These are phyloP conservation scores for Drosophila kanapiae DNA, from an alignment of 1,140 invertebrate species.

Conservation along the genomic window DNA sequence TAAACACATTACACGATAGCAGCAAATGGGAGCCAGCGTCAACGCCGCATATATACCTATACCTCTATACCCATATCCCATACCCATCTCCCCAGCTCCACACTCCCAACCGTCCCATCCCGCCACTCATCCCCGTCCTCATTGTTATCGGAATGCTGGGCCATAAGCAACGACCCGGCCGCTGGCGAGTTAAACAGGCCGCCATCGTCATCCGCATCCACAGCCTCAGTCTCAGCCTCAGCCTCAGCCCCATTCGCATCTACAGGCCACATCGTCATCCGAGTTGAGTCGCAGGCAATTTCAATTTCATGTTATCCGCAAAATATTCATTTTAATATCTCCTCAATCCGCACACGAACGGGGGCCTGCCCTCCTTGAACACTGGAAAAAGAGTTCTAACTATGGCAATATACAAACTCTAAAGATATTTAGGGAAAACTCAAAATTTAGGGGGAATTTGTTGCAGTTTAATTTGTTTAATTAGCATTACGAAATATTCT, in stretches of 20 bases:
- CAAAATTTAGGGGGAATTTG: background rate
- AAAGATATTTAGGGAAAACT: background rate
- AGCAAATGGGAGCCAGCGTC: conserved; percentile 74
- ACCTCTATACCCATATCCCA: background rate
- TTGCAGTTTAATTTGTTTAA: background rate
- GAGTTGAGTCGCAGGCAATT: conserved; percentile 71
- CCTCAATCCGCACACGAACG: conserved; percentile 68
- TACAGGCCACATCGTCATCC: conserved; percentile 31
- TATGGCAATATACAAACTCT: background rate
- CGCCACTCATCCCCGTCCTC: conserved; percentile 44
- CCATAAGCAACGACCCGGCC: conserved; percentile 63
- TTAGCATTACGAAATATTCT: too few relatives aligned
- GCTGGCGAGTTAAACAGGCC: conserved; percentile 52
- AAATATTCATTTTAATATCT: conserved; percentile 85
- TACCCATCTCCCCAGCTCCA: conserved; percentile 6
- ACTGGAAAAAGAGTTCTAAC: conserved; percentile 17
- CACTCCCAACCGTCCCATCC: background rate
- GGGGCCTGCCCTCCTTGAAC: background rate
- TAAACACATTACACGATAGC: conserved; percentile 83
- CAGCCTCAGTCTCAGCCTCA: background rate
- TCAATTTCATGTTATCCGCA: conserved; percentile 84
- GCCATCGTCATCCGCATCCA: conserved; percentile 36
- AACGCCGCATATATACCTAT: conserved; percentile 16
- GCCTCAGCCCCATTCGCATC: conserved; percentile 3
- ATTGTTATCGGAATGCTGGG: conserved; percentile 79